Evolutionary conservation across 92 coral and sea anemone species (phyloP).

Genomic region (Galaxea fascicularis): DNA sequence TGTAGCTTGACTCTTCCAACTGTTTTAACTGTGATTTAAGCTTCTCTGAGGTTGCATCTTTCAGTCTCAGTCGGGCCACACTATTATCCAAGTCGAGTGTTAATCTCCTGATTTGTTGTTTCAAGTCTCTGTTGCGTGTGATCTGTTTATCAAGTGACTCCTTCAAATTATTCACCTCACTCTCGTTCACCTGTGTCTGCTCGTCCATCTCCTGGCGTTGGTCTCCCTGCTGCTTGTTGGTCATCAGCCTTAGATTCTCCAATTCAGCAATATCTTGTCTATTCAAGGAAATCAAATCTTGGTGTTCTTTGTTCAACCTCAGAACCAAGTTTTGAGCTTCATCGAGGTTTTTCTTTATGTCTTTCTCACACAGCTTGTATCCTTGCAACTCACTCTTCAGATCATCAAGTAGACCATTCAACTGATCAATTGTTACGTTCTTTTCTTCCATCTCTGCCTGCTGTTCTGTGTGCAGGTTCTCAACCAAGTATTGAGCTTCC

Average conservation of each 20-base stretch:
- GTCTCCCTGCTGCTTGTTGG: conserved; percentile 70
- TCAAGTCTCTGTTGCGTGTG: conserved; percentile 55
- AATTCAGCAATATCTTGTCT: conserved; percentile 72
- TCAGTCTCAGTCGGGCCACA: conserved; percentile 15
- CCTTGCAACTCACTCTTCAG: too few relatives aligned
- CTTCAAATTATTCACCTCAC: conserved; percentile 72
- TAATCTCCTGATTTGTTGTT: conserved; percentile 61
- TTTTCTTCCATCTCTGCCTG: too few relatives aligned
- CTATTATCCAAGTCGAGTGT: conserved; percentile 54
- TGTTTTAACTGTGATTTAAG: conserved; percentile 47
- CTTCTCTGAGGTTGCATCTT: conserved; percentile 47
- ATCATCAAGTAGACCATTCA: too few relatives aligned
- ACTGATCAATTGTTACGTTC: too few relatives aligned
- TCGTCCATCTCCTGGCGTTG: conserved; percentile 67
- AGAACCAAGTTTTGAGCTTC: too few relatives aligned
- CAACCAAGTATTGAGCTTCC: too few relatives aligned
- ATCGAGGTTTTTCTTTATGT: too few relatives aligned
- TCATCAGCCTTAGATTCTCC: conserved; percentile 62
- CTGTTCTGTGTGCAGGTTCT: too few relatives aligned
- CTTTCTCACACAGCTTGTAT: too few relatives aligned
- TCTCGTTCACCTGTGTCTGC: conserved; percentile 71
- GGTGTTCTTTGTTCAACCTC: too few relatives aligned
- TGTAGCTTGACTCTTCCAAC: conserved; percentile 33
- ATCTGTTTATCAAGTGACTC: conserved; percentile 79
- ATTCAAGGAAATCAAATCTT: too few relatives aligned